Evolutionary conservation across 2,797 vertebrate species (phyloP), one percentile per base, ranked within the genome.

Genomic region (Gallirallus australis): DNA sequence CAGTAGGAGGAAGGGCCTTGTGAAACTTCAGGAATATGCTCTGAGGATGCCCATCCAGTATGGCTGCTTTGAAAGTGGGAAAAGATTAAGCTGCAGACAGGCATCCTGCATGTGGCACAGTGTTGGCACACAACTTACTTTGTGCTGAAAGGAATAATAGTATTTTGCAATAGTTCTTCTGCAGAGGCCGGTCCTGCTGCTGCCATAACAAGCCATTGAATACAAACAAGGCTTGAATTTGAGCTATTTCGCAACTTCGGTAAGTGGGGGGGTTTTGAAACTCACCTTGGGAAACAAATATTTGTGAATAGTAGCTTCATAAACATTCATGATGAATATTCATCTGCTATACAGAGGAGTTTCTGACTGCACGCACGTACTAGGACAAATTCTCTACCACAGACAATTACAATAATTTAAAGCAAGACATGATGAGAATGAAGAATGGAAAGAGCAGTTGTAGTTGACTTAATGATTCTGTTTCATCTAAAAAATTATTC

Each of bases 351-450:
- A 31, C 63, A 47, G 65, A 78, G 53, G 45, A 88, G 45, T 61
- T 93, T 84, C 77, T 93, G 82, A n/a, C 57, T 91, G 78, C 57
- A 27, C 76, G 61, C 72, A 54, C 0, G 2, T 65, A 86, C 50
- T 63, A 91, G 54, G 87, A 83, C 65, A 86, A 69, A 90, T 96
- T 95, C 91, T 90, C 85, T 88, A 88, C 69, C 27, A 66, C 65
- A 78, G 57, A 65, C 88, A 97, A 94, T 94, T 94, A 84, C 30
- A 91, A 35, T 83, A 90, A 93, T 95, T 97, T 95, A 61, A 78
- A 91, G 33, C 21, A 81, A 90, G 87, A 52, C 57, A 68, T 83
- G 80, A 93, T 78, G 53, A 90, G 85, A 96, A 95, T 94, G 59
- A 81, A 86, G 57, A 93, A 33, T 47, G 90, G 82, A 54, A 78